Evolutionary conservation across 2,888 invertebrate genomes (phyloP), one percentile per base, ranked within the genome.

Genomic region (Pseudococcus jackbeardsleyi): DNA sequence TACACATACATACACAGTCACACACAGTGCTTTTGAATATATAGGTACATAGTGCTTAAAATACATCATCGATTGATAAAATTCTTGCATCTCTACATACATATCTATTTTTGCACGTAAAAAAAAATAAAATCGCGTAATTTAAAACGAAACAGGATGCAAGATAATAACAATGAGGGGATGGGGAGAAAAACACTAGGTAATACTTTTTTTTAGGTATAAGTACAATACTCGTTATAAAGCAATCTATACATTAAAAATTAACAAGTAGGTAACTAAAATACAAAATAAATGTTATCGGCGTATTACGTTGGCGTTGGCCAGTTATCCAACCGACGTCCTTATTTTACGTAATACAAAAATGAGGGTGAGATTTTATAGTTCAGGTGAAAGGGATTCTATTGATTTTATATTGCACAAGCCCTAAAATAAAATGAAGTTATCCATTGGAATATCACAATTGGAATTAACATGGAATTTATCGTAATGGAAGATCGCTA

Each of bases 401-500:
- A 12, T 72, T 1, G 33, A 17, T 33, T 82, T 82, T 19, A 46
- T 46, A 82, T 82, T 82, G 79, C 79, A 82, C 79, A 82, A 82
- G 79, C 79, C 79, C 79, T 82, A 82, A 33, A 33, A 77, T 77
- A 64, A 64, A 72, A 39, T 46, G 46, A 42, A 22, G 39, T 33
- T 77, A 17, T 9, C 15, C 9, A 77, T 42, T 33, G 8, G 19
- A 72, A 33, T 82, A 82, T 82, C 79, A 82, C 79, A 82, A 82
- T 64, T 42, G 77, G 39, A 77, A 77, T 77, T 77, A 77, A 77
- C 77, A 77, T 82, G 46, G 17, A 82, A 46, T 82, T 82, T 26
- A 46, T 82, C 39, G 33, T 82, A 46, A 82, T 82, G 79, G 79
- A 82, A 82, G 79, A 82, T 46, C 79, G 64, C 19, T 64, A 50